Evolutionary conservation across 92 coral and sea anemone genomes (phyloP).

Genomic region (Porites divaricata): DNA sequence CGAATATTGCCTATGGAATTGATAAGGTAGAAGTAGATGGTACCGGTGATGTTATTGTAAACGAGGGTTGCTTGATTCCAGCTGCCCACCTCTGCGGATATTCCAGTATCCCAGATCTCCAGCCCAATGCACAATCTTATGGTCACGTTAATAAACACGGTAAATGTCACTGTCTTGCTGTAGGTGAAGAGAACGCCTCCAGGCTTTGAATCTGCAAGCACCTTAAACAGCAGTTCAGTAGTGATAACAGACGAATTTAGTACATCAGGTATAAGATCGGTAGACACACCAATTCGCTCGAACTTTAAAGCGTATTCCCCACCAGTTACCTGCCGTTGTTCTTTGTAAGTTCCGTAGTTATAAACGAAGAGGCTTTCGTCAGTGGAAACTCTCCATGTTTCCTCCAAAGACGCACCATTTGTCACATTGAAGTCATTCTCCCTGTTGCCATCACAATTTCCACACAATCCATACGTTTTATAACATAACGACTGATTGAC

Average conservation of each 20-base stretch:
- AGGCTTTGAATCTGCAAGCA: constrained; percentile 27
- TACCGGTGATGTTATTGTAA: constrained; percentile 83
- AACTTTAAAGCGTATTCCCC: constrained; percentile 89
- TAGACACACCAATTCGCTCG: constrained; percentile 82
- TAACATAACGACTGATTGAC: constrained; percentile 72
- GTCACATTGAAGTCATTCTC: constrained; percentile 72
- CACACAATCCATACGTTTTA: constrained; percentile 72
- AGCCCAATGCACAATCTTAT: constrained; percentile 77
- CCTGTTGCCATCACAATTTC: constrained; percentile 85
- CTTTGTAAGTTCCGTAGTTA: constrained; percentile 64
- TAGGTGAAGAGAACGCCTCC: constrained; percentile 87
- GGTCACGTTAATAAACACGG: constrained; percentile 71
- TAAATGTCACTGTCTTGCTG: constrained; percentile 72
- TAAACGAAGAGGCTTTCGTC: constrained; percentile 75
- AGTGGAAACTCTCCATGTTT: constrained; percentile 68
- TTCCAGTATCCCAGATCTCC: constrained; percentile 73
- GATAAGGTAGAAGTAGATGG: constrained; percentile 73
- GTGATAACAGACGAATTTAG: constrained; percentile 72
- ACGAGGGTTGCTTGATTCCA: constrained; percentile 91
- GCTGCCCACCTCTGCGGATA: constrained; percentile 66
- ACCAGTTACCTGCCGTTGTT: constrained; percentile 68
- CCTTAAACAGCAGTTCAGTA: constrained; percentile 73
- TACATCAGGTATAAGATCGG: constrained; percentile 84
- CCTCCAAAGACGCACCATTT: constrained; percentile 57
- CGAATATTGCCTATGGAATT: constrained; percentile 63